Percentiles rank a stretch among this genome's conserved stretches.
Conservation (phyloP, 2,888 invertebrate genomes). For the Melipona bicolor region DNA sequence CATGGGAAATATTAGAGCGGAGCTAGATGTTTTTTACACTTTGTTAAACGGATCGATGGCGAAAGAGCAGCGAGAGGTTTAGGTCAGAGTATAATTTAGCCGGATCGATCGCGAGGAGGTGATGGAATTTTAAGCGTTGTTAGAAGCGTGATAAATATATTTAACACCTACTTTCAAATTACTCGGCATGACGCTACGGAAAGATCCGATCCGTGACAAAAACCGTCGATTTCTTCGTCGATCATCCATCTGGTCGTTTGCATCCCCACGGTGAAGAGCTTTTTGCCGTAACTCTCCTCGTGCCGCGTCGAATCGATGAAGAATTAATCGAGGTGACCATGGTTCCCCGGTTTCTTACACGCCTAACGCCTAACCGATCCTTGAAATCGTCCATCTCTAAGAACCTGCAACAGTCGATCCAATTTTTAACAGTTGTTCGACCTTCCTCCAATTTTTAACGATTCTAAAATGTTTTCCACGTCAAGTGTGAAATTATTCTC, state of each 20-base stretch:
- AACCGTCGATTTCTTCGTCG: constrained; percentile 48
- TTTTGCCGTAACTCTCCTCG: constrained; percentile 45
- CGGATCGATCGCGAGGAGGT: not conserved
- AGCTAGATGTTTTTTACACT: not conserved
- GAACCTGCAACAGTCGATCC: not conserved
- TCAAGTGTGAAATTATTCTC: no score
- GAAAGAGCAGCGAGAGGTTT: not conserved
- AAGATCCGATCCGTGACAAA: constrained; percentile 38
- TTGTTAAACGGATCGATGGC: not conserved
- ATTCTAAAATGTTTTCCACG: no score
- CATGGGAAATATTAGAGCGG: not conserved
- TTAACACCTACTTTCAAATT: constrained; percentile 64
- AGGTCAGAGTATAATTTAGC: not conserved
- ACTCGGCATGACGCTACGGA: constrained; percentile 57
- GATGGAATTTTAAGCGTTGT: constrained; percentile 26
- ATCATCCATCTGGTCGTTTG: constrained; percentile 59
- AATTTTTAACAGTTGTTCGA: not conserved
- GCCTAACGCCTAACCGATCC: constrained; percentile 14
- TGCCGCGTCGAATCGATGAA: constrained; percentile 59
- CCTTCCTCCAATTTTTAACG: not conserved
- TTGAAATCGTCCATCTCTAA: constrained; percentile 7
- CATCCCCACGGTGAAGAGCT: constrained; percentile 50
- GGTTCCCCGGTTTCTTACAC: constrained; percentile 46
- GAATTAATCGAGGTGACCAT: constrained; percentile 59
- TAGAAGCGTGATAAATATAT: constrained; percentile 56